phyloP scores from a whole-genome alignment of 2,888 invertebrate species.

The Cephus spinipes region DNA sequence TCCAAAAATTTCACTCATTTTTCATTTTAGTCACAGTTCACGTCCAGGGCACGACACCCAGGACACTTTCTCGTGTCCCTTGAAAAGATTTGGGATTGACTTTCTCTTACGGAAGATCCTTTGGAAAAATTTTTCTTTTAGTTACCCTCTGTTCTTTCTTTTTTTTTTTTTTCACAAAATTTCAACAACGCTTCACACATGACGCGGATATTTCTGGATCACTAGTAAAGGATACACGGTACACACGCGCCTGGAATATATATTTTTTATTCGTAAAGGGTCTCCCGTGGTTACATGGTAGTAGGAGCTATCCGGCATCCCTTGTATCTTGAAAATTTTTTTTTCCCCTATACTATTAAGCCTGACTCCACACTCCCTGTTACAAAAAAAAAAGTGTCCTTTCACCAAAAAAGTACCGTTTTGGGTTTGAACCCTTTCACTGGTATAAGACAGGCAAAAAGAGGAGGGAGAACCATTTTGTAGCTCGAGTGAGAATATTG shows the following conservation, averaged over 20 bases:
- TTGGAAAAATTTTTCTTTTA: no score
- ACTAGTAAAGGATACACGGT: no score
- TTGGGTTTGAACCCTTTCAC: conserved; percentile 30
- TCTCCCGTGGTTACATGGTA: no score
- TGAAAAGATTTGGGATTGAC: no score
- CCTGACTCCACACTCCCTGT: not conserved
- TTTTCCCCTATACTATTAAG: no score
- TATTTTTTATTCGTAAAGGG: conserved; percentile 17
- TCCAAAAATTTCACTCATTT: conserved; percentile 52
- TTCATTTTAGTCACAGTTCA: conserved; percentile 52
- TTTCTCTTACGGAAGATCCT: no score
- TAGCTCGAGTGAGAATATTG: conserved; percentile 11
- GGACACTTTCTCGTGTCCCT: no score
- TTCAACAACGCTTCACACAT: no score
- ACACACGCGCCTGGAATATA: conserved; percentile 11
- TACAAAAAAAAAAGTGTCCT: not conserved
- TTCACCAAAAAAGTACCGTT: conserved; percentile 20
- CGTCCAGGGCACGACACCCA: not conserved
- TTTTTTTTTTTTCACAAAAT: conserved; percentile 6
- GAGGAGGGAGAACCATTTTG: conserved; percentile 14
- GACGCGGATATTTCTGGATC: no score
- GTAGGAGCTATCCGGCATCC: no score
- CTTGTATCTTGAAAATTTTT: no score
- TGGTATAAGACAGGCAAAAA: not conserved
- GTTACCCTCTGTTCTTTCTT: not conserved